Conservation (phyloP, 2,797 vertebrate species). For the Chelidonichthys spinosus region DNA sequence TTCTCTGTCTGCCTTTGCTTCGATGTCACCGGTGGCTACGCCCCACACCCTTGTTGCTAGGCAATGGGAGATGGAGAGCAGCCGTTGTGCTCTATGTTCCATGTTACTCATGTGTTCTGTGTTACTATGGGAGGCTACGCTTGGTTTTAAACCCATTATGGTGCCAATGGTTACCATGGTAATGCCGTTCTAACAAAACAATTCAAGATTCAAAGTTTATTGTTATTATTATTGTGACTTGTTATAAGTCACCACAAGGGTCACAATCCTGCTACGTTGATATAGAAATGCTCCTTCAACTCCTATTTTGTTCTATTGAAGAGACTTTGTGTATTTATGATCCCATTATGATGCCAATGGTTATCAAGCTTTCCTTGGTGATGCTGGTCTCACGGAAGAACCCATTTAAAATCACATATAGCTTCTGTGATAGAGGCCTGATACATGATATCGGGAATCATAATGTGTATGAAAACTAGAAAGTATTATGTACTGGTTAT, state of each 20-base stretch:
- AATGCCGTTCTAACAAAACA: neutral
- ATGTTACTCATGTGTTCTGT: neutral
- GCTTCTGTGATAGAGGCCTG: neutral
- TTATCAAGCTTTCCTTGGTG: no score
- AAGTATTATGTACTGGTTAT: neutral
- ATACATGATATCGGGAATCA: neutral
- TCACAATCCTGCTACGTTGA: no score
- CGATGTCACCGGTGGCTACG: constrained; percentile 37
- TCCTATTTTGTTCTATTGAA: no score
- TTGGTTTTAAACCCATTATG: neutral
- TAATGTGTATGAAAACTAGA: neutral
- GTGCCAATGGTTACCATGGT: neutral
- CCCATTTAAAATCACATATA: neutral
- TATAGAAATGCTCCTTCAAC: no score
- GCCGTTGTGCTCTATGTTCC: neutral
- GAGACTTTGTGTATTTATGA: no score
- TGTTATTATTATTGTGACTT: neutral
- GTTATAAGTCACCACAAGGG: no score
- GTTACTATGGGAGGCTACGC: neutral
- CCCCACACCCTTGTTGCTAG: constrained; percentile 74
- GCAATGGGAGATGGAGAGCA: constrained; percentile 59
- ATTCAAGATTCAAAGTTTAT: neutral
- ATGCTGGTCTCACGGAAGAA: no score
- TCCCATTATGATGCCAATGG: no score
- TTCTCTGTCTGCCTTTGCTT: constrained; percentile 23